Evolutionary conservation across 2,113 vertebrate species (phyloP).

Genomic region (Triplophysa tibetana): DNA sequence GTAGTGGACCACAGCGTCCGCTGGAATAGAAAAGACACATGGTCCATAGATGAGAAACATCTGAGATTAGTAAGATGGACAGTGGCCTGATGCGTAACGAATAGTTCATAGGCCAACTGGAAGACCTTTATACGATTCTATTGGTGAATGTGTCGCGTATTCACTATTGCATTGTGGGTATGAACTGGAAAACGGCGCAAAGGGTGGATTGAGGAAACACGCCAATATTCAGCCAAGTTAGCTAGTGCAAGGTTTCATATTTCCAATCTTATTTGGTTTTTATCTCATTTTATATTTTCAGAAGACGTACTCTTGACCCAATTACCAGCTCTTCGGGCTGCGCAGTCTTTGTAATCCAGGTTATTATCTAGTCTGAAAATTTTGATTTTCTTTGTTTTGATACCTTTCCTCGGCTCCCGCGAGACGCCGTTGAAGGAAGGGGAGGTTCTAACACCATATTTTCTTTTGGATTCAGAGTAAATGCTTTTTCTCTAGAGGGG

Average conservation of each 20-base stretch:
- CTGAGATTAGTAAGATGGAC: conserved; percentile 55
- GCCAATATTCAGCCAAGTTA: conserved; percentile 20
- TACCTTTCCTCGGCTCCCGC: conserved; percentile 64
- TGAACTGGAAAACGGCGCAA: not conserved
- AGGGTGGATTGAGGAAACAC: not conserved
- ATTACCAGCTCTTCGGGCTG: conserved; percentile 61
- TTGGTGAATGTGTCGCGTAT: not conserved
- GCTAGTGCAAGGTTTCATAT: conserved; percentile 23
- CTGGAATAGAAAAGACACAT: conserved; percentile 23
- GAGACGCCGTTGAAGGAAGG: conserved; percentile 53
- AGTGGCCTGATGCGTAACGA: conserved; percentile 55
- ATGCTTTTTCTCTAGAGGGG: conserved; percentile 50
- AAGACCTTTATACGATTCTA: not conserved
- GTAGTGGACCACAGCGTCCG: conserved; percentile 32
- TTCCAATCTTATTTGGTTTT: conserved; percentile 27
- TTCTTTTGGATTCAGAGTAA: conserved; percentile 45
- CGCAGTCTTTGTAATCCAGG: conserved; percentile 59
- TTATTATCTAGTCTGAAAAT: conserved; percentile 57
- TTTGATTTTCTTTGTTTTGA: conserved; percentile 68
- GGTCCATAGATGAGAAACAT: conserved; percentile 18
- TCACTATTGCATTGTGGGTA: not conserved
- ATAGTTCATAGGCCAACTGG: not conserved
- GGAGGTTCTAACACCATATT: conserved; percentile 47
- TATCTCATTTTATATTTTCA: conserved; percentile 31
- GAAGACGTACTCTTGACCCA: conserved; percentile 61